Base-by-base conservation (phyloP, 2,888 invertebrate species). In the Drosophila mercatorum region DNA sequence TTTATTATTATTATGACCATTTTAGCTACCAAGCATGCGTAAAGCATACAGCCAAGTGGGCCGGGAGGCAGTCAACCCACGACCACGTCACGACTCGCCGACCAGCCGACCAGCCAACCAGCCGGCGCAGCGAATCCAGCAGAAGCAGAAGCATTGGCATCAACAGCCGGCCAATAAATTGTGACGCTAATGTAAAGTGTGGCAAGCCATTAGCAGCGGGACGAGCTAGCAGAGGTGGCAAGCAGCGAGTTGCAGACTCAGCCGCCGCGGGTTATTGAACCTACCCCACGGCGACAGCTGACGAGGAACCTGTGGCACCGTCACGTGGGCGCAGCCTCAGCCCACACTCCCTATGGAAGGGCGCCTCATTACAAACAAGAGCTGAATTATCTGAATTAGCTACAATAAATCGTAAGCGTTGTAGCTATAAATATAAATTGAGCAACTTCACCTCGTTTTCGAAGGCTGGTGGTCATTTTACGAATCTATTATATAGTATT, bases 171-270 rank as follows among this genome's bases (percentile, higher is more conserved):
- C 82, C 88, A 88, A 85, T 85, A 85, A 85, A 85, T 85, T 89
- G 89, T 88, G 85, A 89, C 85, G 85, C 85, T 85, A 89, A 88
- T 85, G 85, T 88, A 89, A 89, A 85, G 90, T 86, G 85, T 83
- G 90, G 90, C 85, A 88, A 86, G 88, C 82, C 89, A 90, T 82
- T 90, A 81, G 78, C 84, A 75, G 78, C 74, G 72, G 67, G 52
- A 17, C 31, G 55, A 72, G 66, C 60, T 61, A 69, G 60, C 49
- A 5, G 49, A n/a, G 10, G 2, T 7, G 52, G 36, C 51, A 34
- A 47, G 47, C 17, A 31, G 43, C 47, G 28, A 10, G 44, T 28
- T 4, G 17, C 56, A 43, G 61, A 22, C 17, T 41, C 69, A 68
- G 67, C 78, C 63, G 75, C 65, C 73, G 60, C 78, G 56, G 88